These are phyloP conservation scores for Garra rufa DNA, from an alignment of 2,113 vertebrate genomes.

Conservation along the genomic window DNA sequence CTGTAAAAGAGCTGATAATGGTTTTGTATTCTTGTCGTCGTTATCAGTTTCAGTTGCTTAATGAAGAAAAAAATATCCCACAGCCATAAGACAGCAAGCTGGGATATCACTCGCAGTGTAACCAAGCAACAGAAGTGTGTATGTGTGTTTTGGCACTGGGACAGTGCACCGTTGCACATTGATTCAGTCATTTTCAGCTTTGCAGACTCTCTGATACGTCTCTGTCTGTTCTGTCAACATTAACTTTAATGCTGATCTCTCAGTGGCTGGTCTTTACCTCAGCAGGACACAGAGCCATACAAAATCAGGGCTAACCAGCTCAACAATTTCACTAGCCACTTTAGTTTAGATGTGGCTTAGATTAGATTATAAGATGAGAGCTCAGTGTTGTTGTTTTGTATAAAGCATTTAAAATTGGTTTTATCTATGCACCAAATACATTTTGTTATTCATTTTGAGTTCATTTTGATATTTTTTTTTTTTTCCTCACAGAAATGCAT, in stretches of 20 bases:
- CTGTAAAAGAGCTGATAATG: constrained; percentile 46
- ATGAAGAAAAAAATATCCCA: constrained; percentile 48
- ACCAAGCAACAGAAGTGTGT: constrained; percentile 49
- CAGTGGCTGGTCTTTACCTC: constrained; percentile 10
- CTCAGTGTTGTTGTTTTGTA: neutral
- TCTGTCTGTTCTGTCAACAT: constrained; percentile 36
- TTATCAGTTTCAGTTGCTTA: constrained; percentile 54
- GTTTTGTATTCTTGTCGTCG: constrained; percentile 41
- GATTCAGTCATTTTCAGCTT: constrained; percentile 38
- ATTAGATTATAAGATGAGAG: neutral
- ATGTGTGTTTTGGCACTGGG: constrained; percentile 22
- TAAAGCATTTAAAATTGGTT: neutral
- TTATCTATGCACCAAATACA: neutral
- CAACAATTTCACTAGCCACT: neutral
- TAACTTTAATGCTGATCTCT: constrained; percentile 37
- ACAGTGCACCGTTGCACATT: constrained; percentile 3
- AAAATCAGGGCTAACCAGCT: constrained; percentile 10
- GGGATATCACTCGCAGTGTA: constrained; percentile 39
- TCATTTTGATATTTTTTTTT: too few species aligned
- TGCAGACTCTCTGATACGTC: constrained; percentile 34
- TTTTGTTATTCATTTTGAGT: neutral
- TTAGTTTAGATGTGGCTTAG: neutral
- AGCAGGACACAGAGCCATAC: neutral
- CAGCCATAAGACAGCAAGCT: constrained; percentile 50
- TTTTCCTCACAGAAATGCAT: too few species aligned